Base-by-base conservation (phyloP, 2,113 vertebrate species). In the Enhydra lutris region DNA sequence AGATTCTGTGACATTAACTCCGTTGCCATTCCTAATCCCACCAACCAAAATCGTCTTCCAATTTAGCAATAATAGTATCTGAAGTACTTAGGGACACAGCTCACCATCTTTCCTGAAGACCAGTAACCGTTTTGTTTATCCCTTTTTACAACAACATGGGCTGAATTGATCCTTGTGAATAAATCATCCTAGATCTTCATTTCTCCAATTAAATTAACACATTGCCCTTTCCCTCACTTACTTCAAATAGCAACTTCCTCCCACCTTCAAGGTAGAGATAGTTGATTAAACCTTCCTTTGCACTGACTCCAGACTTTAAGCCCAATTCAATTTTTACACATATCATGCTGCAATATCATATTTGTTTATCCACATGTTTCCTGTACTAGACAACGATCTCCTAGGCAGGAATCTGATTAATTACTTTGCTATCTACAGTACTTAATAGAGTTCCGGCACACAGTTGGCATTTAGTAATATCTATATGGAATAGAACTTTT, bases 201-300 rank as follows among this genome's bases (percentile, higher is more conserved):
- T 81, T 90, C 57, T 78, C 31, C 67, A 57, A 18, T 42, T 45
- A 55, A 65, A 18, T 42, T 45, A 55, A 59, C 20, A 20, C 39
- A 89, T 10, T 50, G 26, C 17, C 69, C 47, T 71, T 57, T 24
- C 59, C 45, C 11, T 45, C 34, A n/a, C 2, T 34, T 39, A 26
- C 50, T 87, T 87, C 86, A 82, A 95, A 95, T 45, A 52, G 47
- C 71, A 85, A n/a, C 55, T 67, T 74, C 55, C 93, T 94, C 85
- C 93, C 39, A 52, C 52, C 52, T 80, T 95, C 65, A 73, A 69
- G 47, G 34, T 17, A 45, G 39, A 91, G 45, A 61, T 67, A 20
- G 21, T 73, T 80, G 36, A 87, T 69, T 59, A 87, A 45, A 18
- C 4, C 26, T 88, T 79, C 61, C 21, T 84, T 59, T 63, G 50